Evolutionary conservation across 2,113 vertebrate species (phyloP).

Genomic region (Orcinus orca): DNA sequence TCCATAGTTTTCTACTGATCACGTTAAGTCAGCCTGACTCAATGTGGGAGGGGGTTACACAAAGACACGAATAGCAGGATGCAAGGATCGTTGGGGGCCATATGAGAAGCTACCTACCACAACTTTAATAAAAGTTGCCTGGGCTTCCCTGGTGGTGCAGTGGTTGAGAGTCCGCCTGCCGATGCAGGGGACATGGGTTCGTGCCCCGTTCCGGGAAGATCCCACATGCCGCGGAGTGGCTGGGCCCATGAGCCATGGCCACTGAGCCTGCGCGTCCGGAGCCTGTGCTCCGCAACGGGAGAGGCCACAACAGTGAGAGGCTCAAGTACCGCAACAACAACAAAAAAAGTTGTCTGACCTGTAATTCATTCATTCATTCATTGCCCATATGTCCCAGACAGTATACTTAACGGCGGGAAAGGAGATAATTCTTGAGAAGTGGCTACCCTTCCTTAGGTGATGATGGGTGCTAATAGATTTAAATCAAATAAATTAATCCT

Average conservation of each 20-base stretch:
- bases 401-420: not conserved
- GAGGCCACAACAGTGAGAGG: no score
- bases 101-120: not conserved
- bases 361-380: not conserved
- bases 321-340: no score
- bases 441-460: not conserved
- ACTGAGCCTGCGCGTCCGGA: no score
- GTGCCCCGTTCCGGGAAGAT: no score
- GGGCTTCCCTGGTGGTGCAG: no score
- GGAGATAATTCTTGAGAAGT: not conserved
- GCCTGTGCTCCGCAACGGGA: no score
- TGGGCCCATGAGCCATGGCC: no score
- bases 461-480: not conserved
- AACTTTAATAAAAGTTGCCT: not conserved
- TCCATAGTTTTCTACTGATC: not conserved
- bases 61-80: not conserved
- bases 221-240: no score
- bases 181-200: no score
- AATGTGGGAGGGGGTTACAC: not conserved
- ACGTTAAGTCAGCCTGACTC: not conserved
- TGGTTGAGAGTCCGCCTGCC: no score
- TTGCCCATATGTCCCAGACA: not conserved
- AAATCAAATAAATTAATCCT: not conserved
- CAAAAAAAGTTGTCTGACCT: not conserved
- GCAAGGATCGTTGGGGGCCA: not conserved